Base-by-base conservation (phyloP, 2,113 vertebrate species). In the Ellobius talpinus region DNA sequence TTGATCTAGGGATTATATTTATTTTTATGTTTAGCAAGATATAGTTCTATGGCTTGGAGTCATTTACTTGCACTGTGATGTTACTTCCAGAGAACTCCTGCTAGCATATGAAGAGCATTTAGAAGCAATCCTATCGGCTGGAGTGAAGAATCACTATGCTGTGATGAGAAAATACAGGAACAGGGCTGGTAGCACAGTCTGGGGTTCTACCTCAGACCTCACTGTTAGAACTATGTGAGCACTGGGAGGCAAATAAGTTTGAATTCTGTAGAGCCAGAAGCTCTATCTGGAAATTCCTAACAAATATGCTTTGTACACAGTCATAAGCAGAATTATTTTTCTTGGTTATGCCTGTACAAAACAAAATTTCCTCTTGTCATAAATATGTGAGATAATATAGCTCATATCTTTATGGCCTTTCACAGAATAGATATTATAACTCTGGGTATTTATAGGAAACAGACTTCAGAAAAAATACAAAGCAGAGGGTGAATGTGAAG, bases 21-120 rank as follows among this genome's bases (percentile, higher is more conserved):
- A 74, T 58, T 93, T 96, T 95, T 90, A 26, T 10, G 45, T 90
- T 74, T 79, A 52, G 7, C 78, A 61, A 33, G 12, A 58, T 90
- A 90, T 1, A 63, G 42, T 63, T 73, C 47, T 23, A 17, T 42
- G 23, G 9, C 33, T 76, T 39, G 23, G 23, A 45, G 5, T 87
- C 42, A 76, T 4, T 89, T 86, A 11, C 70, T n/a, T 65, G 7
- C 72, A 52, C 19, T 50, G 5, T 33, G 90, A 65, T 21, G 3
- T 36, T 58, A 76, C 52, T 94, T 66, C 29, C 90, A 91, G 92
- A 39, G 6, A 39, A 50, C 61, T 50, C 9, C 2, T 39, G 13
- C 7, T 39, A 74, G 1, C 8, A 11, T 21, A 81, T 12, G 16
- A 93, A 73, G 73, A 12, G 4, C 36, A 78, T 78, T 47, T 55